Base-by-base conservation (phyloP, 2,888 invertebrate species). In the Drymonia ruficornis region DNA sequence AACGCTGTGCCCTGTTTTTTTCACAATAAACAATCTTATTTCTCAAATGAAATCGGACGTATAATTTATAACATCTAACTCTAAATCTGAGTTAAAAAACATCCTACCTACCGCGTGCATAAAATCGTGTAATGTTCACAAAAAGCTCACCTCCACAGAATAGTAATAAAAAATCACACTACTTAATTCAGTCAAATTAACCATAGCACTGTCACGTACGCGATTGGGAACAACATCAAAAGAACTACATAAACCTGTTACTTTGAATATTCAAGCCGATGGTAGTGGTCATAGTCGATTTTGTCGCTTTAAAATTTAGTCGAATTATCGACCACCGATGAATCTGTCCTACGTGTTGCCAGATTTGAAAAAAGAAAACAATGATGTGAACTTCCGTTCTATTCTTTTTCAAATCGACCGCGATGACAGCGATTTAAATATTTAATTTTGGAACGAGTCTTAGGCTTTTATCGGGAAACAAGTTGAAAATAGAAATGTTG, bases 171-270 rank as follows among this genome's bases (percentile, higher is more conserved):
- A 80, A 74, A 71, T 77, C 69, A 76, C 76, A 78, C 73, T 67
- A 73, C 67, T 74, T 81, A 78, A 84, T 83, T 79, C 72, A 72
- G 76, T 78, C 72, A 84, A 87, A 90, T 87, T 86, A 80, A 81
- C 76, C 83, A 74, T 84, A 78, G 78, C 78, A 75, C 66, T 83
- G 86, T 86, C 89, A 89, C 87, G 88, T 90, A 63, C 61, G 62
- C 70, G 77, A 81, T 80, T 78, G 77, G 73, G 62, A 67, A 55
- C 50, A 59, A 58, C 67, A 70, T 52, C 54, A 69, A 70, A 76
- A 84, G 80, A 80, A 62, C 66, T 52, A 63, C 55, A 61, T 51
- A 75, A 65, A 74, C 67, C 61, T 58, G 68, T 65, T 65, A 67
- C 59, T 62, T 63, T 69, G 64, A 67, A 65, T 67, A 72, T 58